Conservation (phyloP, 2,797 vertebrate species). For the Melanogrammus aeglefinus region DNA sequence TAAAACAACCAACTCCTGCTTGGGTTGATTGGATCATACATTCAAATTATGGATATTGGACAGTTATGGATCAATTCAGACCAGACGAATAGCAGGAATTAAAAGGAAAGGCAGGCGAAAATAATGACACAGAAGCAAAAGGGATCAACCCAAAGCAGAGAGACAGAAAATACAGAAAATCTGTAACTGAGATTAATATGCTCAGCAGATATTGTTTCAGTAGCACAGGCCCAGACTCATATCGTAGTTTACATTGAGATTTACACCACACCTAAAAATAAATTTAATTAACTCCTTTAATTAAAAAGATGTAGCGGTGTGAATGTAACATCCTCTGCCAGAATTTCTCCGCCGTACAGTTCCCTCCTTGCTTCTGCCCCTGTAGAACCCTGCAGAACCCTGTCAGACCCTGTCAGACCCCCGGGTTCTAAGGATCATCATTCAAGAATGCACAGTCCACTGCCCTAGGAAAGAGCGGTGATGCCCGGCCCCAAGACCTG, state of each 20-base stretch:
- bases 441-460: slow-evolving; percentile 39
- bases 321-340: slow-evolving; percentile 43
- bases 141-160: too few species aligned
- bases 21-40: background rate
- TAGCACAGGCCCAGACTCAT: background rate
- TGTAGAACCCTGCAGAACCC: background rate
- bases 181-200: background rate
- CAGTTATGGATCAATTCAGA: background rate
- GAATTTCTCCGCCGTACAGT: slow-evolving; percentile 30
- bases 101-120: background rate
- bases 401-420: slow-evolving; percentile 15
- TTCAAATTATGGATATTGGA: background rate
- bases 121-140: background rate
- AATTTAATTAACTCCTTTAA: slow-evolving; percentile 53
- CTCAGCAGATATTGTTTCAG: background rate
- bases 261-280: background rate
- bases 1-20: background rate
- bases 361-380: slow-evolving; percentile 17
- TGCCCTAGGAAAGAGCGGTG: slow-evolving; percentile 50
- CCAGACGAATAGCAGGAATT: background rate
- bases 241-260: background rate
- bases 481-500: slow-evolving; percentile 41
- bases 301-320: slow-evolving; percentile 50
- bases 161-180: background rate
- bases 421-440: slow-evolving; percentile 49